phyloP scores from a whole-genome alignment of 2,113 vertebrate species.

The Suricata suricatta region DNA sequence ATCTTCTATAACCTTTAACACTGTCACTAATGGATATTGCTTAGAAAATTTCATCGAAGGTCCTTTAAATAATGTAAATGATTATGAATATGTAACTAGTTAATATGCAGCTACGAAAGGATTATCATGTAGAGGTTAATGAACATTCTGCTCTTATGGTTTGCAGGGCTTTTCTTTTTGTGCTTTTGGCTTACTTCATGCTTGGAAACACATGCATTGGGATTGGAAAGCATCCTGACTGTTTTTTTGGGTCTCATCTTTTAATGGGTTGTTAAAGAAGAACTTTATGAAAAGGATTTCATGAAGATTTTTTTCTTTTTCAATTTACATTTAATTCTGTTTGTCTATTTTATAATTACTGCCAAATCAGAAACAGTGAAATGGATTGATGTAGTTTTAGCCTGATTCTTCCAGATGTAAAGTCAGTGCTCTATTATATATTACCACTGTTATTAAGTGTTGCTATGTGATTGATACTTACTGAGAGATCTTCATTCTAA shows the following conservation, averaged over 20 bases:
- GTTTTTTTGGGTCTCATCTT: constrained; percentile 74
- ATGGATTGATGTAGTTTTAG: constrained; percentile 50
- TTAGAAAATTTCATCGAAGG: constrained; percentile 87
- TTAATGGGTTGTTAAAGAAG: constrained; percentile 73
- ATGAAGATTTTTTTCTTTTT: constrained; percentile 67
- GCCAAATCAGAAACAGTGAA: constrained; percentile 70
- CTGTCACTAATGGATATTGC: constrained; percentile 89
- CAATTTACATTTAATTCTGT: constrained; percentile 71
- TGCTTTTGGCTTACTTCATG: constrained; percentile 86
- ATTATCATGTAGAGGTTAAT: constrained; percentile 92
- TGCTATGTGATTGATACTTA: constrained; percentile 62
- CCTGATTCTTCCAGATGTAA: constrained; percentile 43
- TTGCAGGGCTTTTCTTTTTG: constrained; percentile 84
- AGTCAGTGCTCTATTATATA: constrained; percentile 54
- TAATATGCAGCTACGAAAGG: constrained; percentile 90
- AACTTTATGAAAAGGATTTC: constrained; percentile 78
- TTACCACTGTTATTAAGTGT: constrained; percentile 66
- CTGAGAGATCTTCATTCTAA: constrained; percentile 72
- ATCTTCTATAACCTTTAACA: constrained; percentile 90
- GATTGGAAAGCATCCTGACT: constrained; percentile 79
- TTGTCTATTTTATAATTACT: constrained; percentile 71
- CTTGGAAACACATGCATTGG: constrained; percentile 82
- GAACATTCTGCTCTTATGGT: constrained; percentile 88
- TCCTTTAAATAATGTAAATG: constrained; percentile 92
- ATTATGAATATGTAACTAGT: constrained; percentile 93